These are phyloP conservation scores for Holothuria scabra DNA, from an alignment of 53 echinoderm and acorn worm species.

Conservation along the genomic window DNA sequence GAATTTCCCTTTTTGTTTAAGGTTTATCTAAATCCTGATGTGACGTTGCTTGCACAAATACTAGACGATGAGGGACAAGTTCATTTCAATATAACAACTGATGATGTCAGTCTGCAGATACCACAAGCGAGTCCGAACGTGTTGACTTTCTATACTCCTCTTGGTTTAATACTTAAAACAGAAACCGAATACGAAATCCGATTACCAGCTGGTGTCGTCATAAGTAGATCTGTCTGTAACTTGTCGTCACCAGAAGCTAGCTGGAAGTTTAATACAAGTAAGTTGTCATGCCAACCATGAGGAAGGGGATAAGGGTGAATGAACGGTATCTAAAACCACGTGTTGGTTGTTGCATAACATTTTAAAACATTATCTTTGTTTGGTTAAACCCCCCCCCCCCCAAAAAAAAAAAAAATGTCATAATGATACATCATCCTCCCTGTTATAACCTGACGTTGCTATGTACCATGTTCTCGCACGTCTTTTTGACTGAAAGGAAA, in stretches of 20 bases:
- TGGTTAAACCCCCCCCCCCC: too few species aligned
- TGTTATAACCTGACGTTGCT: too few species aligned
- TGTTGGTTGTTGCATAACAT: too few species aligned
- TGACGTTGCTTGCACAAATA: constrained; percentile 22
- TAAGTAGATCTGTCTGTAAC: not conserved
- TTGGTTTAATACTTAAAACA: constrained; percentile 13
- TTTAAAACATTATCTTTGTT: too few species aligned
- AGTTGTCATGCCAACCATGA: not conserved
- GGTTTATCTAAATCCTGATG: constrained; percentile 4
- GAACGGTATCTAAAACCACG: too few species aligned
- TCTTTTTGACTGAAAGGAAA: too few species aligned
- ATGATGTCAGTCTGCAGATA: constrained; percentile 3
- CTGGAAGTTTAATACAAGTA: constrained; percentile 46
- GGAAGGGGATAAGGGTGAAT: too few species aligned
- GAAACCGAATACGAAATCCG: constrained; percentile 18
- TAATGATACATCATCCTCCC: too few species aligned
- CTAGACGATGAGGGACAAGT: not conserved
- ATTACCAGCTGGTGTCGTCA: constrained; percentile 22
- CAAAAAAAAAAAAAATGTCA: too few species aligned
- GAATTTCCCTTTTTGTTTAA: not conserved
- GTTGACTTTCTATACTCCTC: constrained; percentile 1
- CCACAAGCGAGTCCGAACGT: not conserved
- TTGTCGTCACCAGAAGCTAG: not conserved
- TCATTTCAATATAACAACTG: not conserved
- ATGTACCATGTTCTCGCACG: too few species aligned